Percentiles rank a stretch among this genome's conserved stretches.
Evolutionary conservation across 2,888 invertebrate genomes (phyloP).

Genomic region (Mesorhabditis spiculigera): DNA sequence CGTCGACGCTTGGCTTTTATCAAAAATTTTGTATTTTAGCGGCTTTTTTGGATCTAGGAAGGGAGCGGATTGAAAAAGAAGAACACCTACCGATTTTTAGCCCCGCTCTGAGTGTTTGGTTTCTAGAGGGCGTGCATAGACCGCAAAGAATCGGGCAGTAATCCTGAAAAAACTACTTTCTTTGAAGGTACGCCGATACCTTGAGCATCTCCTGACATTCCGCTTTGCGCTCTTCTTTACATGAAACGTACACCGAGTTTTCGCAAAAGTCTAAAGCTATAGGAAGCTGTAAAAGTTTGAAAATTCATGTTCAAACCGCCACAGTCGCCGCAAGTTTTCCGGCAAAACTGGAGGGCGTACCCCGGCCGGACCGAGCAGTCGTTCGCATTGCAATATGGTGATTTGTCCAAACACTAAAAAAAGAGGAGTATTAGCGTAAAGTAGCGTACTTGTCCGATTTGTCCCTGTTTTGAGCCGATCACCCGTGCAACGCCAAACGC

Average conservation of each 20-base stretch:
- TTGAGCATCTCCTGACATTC: constrained; percentile 40
- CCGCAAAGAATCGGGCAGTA: constrained; percentile 34
- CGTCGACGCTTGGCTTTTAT: neutral
- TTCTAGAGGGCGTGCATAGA: constrained; percentile 19
- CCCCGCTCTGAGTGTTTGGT: neutral
- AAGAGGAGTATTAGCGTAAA: neutral
- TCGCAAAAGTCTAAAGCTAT: constrained; percentile 26
- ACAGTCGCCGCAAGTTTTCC: constrained; percentile 39
- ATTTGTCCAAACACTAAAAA: constrained; percentile 32
- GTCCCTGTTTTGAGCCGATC: too few relatives aligned
- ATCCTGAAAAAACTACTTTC: constrained; percentile 10
- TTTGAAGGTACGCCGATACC: neutral
- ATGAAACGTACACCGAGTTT: constrained; percentile 31
- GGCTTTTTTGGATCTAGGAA: constrained; percentile 1
- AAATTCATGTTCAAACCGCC: constrained; percentile 17
- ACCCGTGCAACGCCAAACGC: neutral
- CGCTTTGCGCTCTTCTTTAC: constrained; percentile 26
- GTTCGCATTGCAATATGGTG: constrained; percentile 41
- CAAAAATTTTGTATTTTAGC: constrained; percentile 18
- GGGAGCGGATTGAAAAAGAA: too few relatives aligned
- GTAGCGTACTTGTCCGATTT: too few relatives aligned
- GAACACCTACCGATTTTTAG: too few relatives aligned
- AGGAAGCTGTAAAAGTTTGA: neutral
- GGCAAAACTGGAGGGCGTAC: constrained; percentile 39
- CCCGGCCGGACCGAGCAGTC: constrained; percentile 41